phyloP scores from a whole-genome alignment of 2,797 vertebrate genomes.

The Luscinia megarhynchos region DNA sequence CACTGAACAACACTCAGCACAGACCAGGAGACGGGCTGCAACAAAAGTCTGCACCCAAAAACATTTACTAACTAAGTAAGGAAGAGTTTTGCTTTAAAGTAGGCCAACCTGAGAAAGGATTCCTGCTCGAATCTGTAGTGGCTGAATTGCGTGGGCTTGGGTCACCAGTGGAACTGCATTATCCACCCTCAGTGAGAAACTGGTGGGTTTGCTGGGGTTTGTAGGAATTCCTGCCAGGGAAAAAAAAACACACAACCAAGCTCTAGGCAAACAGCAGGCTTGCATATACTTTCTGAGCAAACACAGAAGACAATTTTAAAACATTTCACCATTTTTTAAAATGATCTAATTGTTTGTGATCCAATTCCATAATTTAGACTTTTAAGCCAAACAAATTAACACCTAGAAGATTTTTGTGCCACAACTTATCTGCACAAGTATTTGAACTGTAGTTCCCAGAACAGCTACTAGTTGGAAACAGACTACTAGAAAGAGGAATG shows the following conservation, averaged over 20 bases:
- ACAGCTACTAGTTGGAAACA: neutral
- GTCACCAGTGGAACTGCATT: conserved; percentile 91
- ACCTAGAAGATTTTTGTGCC: neutral
- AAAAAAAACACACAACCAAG: neutral
- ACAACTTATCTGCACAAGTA: neutral
- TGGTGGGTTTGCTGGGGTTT: conserved; percentile 87
- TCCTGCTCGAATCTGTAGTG: conserved; percentile 92
- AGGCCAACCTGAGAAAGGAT: conserved; percentile 91
- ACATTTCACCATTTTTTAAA: neutral
- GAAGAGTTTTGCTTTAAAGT: neutral
- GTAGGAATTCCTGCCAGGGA: conserved; percentile 86
- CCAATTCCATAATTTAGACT: neutral
- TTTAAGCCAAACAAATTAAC: neutral
- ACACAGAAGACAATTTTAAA: neutral
- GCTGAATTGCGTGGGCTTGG: conserved; percentile 92
- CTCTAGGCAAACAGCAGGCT: neutral
- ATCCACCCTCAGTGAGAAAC: conserved; percentile 93
- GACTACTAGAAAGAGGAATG: neutral
- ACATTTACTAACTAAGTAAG: neutral
- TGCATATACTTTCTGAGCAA: neutral
- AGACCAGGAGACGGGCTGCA: neutral
- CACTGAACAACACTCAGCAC: neutral
- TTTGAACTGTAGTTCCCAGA: neutral
- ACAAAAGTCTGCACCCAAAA: neutral
- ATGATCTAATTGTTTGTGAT: neutral